Evolutionary conservation across 2,888 invertebrate species (phyloP).

Genomic region (Sipha maydis): DNA sequence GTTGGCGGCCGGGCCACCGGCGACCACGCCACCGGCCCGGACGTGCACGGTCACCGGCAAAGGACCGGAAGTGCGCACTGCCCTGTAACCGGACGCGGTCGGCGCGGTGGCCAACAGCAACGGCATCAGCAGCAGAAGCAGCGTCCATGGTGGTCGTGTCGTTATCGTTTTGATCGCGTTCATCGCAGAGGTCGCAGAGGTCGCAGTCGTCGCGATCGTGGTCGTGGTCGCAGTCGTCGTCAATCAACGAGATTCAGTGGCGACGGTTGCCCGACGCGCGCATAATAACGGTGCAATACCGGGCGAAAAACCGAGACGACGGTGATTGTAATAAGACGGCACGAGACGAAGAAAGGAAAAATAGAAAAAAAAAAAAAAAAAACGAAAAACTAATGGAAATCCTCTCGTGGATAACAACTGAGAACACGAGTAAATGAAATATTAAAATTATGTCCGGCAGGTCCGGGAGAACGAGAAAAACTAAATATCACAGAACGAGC

Average conservation of each 20-base stretch:
- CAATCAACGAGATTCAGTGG: neutral
- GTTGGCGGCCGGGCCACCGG: constrained; percentile 34
- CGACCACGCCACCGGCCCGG: constrained; percentile 32
- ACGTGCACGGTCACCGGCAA: constrained; percentile 54
- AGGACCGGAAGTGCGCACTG: constrained; percentile 57
- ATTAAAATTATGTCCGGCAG: too few relatives aligned
- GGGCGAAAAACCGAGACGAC: neutral
- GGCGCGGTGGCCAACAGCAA: neutral
- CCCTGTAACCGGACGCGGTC: constrained; percentile 39
- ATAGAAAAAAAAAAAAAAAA: too few relatives aligned
- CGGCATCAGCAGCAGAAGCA: constrained; percentile 10
- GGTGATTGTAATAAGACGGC: too few relatives aligned
- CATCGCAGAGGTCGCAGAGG: neutral
- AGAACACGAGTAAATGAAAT: too few relatives aligned
- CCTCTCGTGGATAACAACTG: too few relatives aligned
- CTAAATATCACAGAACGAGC: neutral
- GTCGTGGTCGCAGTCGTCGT: neutral
- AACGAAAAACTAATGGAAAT: too few relatives aligned
- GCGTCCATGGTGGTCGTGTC: neutral
- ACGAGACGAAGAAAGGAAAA: too few relatives aligned
- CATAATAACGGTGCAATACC: constrained; percentile 23
- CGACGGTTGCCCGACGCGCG: constrained; percentile 17
- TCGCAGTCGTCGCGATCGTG: neutral
- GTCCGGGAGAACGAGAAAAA: too few relatives aligned
- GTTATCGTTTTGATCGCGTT: neutral